Evolutionary conservation across 2,113 vertebrate species (phyloP), one percentile per base, ranked within the genome.

Genomic region (Scopus umbretta): DNA sequence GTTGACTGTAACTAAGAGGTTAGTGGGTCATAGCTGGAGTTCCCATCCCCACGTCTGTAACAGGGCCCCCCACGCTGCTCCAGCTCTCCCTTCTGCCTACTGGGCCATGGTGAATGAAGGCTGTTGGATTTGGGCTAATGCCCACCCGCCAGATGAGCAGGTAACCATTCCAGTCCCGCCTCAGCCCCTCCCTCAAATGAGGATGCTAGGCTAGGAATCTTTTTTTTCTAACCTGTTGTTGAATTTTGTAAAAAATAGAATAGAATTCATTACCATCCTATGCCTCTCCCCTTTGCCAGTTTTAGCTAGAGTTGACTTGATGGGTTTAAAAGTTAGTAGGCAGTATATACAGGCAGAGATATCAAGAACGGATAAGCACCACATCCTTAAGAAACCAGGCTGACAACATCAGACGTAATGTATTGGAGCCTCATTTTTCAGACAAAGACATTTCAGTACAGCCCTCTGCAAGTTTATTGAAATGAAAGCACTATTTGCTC

Each of bases 101-200:
- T 2, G 0, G 12, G 19, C 25, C 2, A 0, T 5, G 18, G 43
- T 42, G 17, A n/a, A 7, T 4, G 53, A 61, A 22, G 66, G 49
- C 65, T 56, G 76, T 5, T 1, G 1, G n/a, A 14, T 49, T 66
- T n/a, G 11, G 12, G n/a, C 19, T 29, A 14, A n/a, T 13, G 49
- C 25, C 25, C 5, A 26, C 34, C 19, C 4, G 0, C 58, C 47
- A 88, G 13, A 14, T 5, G 4, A 38, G n/a, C 47, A 29, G 47
- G 56, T 40, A 16, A 40, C 52, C 18, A 4, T 30, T n/a, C n/a
- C 30, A n/a, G 27, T 47, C n/a, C 19, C 4, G 0, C 25, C 43
- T 32, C 52, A 36, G 27, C 11, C 52, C 17, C 16, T 65, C 58
- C 25, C 43, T 74, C 52, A 74, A 52, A 50, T 21, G 26, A 32